Percentiles rank a stretch among this genome's conserved stretches.
These are phyloP conservation scores for Epinephelus coioides DNA, from an alignment of 2,797 vertebrate species.

Conservation along the genomic window DNA sequence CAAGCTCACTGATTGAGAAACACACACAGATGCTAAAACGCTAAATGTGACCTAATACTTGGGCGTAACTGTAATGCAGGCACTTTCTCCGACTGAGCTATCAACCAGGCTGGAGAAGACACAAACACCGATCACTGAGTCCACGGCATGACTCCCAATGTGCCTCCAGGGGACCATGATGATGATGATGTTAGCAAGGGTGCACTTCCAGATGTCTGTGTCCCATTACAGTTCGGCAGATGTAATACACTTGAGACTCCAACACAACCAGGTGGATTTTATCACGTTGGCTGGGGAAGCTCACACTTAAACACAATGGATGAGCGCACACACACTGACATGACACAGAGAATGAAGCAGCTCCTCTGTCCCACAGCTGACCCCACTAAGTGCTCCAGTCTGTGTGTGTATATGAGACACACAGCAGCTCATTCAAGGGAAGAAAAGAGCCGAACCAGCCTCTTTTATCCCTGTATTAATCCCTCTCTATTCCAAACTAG, in stretches of 20 bases:
- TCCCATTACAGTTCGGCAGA: constrained; percentile 43
- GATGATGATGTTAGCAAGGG: constrained; percentile 16
- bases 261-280: constrained; percentile 38
- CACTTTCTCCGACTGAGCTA: constrained; percentile 17
- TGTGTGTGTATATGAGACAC: constrained; percentile 23
- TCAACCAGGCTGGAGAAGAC: constrained; percentile 13
- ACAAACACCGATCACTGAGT: background rate
- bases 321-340: constrained; percentile 25
- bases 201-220: constrained; percentile 61
- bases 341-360: constrained; percentile 7
- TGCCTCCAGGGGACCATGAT: constrained; percentile 6
- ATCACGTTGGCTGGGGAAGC: constrained; percentile 24
- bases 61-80: constrained; percentile 14
- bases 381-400: constrained; percentile 49
- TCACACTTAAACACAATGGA: background rate
- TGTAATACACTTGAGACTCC: constrained; percentile 2
- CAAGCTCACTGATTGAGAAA: constrained; percentile 29
- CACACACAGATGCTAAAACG: background rate
- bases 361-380: constrained; percentile 57
- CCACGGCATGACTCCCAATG: constrained; percentile 8
- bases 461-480: background rate
- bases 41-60: constrained; percentile 17
- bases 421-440: background rate
- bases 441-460: background rate
- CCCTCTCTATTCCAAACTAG: background rate